Base-by-base conservation (phyloP, 1,140 invertebrate genomes). In the Aphaenogaster ashmeadi region DNA sequence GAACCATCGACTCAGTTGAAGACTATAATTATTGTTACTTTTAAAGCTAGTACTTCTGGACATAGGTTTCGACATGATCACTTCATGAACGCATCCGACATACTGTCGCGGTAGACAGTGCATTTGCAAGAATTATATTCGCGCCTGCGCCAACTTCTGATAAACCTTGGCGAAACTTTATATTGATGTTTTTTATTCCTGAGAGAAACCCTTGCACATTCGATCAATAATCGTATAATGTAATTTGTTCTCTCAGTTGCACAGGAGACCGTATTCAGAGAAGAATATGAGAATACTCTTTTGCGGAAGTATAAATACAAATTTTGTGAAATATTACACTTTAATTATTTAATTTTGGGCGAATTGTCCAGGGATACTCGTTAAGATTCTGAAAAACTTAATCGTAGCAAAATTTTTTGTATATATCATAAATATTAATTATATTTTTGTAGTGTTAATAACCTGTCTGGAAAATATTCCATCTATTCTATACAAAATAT, bases 1-100 rank as follows among this genome's bases (percentile, higher is more conserved):
- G 0, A 88, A 44, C 89, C 84, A 89, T 1, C 87, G 85, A 38
- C 38, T 87, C 13, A 80, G 52, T 44, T 81, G 50, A 2, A 89
- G 60, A 36, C 87, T 90, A 0, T 88, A 56, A 44, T 88, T 27
- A 2, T 64, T 36, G 11, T 84, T 0, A 3, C 13, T 44, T 15
- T 18, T 4, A 0, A 38, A 62, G 0, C 84, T 18, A 11, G 0
- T 8, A 27, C 8, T 41, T 69, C 18, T 52, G 15, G 18, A 18
- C 2, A 18, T 11, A 47, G 5, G 2, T 21, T 56, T n/a, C 0
- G 21, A 21, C 69, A 84, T 84, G 54, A 13, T 84, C 6, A 9
- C 47, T 81, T 67, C 9, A 27, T 54, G 38, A 3, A 47, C 0
- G 67, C n/a, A 7, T 0, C 3, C 36, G 21, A 21, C 1, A 7